phyloP scores from a whole-genome alignment of 2,888 invertebrate genomes.

The Archaeoteleia sp. region DNA sequence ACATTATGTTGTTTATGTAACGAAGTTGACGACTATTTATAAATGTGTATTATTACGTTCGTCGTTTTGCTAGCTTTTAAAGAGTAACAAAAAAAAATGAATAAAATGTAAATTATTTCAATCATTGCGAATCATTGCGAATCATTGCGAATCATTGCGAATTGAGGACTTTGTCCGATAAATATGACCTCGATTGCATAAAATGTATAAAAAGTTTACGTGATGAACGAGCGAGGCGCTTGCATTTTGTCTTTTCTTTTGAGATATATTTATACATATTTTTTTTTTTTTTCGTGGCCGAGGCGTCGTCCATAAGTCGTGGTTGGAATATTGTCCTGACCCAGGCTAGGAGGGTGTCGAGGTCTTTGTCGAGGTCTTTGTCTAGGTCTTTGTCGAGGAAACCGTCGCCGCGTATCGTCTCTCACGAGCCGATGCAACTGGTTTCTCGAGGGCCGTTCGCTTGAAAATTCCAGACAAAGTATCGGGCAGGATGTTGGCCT shows the following conservation, averaged over 20 bases:
- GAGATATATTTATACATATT: not conserved
- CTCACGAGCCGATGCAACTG: slow-evolving; percentile 54
- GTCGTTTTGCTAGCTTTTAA: too few relatives aligned
- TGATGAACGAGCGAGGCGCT: too few relatives aligned
- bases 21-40: too few relatives aligned
- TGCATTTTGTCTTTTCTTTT: slow-evolving; percentile 20
- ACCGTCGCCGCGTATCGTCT: slow-evolving; percentile 35
- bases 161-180: too few relatives aligned
- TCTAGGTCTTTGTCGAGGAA: slow-evolving; percentile 58
- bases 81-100: too few relatives aligned
- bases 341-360: slow-evolving; percentile 51
- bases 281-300: slow-evolving; percentile 31
- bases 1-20: too few relatives aligned
- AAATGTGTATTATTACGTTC: too few relatives aligned
- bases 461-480: slow-evolving; percentile 65
- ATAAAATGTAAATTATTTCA: too few relatives aligned
- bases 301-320: slow-evolving; percentile 41
- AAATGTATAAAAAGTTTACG: too few relatives aligned
- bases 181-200: too few relatives aligned
- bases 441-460: slow-evolving; percentile 60
- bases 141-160: too few relatives aligned
- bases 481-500: slow-evolving; percentile 62
- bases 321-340: slow-evolving; percentile 47
- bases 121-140: too few relatives aligned
- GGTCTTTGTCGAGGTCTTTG: slow-evolving; percentile 59